Conservation (phyloP, 2,797 vertebrate genomes). For the Florisuga fusca region DNA sequence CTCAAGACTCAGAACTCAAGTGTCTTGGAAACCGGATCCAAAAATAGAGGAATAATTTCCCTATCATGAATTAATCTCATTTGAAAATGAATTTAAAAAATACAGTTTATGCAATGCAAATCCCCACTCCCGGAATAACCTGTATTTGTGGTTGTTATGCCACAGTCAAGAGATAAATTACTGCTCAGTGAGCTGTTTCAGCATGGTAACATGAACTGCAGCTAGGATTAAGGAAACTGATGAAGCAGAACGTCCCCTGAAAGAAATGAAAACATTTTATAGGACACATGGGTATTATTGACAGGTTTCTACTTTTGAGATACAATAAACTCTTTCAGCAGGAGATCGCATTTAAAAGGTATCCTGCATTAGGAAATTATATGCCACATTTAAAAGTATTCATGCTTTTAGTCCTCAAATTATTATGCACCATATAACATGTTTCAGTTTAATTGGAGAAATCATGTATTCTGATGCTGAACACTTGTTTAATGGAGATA, state of each 20-base stretch:
- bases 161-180: slow-evolving; percentile 73
- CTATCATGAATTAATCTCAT: slow-evolving; percentile 76
- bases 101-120: slow-evolving; percentile 76
- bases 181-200: slow-evolving; percentile 73
- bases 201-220: slow-evolving; percentile 56
- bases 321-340: slow-evolving; percentile 54
- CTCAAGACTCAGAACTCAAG: slow-evolving; percentile 41
- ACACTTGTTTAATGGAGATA: slow-evolving; percentile 48
- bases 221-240: slow-evolving; percentile 65
- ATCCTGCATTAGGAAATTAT: slow-evolving; percentile 54
- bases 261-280: slow-evolving; percentile 75
- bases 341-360: slow-evolving; percentile 60
- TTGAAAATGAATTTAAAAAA: slow-evolving; percentile 75
- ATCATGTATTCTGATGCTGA: slow-evolving; percentile 1
- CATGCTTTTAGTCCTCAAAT: not conserved
- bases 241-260: slow-evolving; percentile 69
- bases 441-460: slow-evolving; percentile 61
- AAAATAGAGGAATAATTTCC: slow-evolving; percentile 72
- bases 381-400: slow-evolving; percentile 40
- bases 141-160: slow-evolving; percentile 66
- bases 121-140: slow-evolving; percentile 64
- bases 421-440: not conserved
- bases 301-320: slow-evolving; percentile 60
- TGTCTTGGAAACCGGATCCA: slow-evolving; percentile 61
- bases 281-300: slow-evolving; percentile 62